phyloP scores from a whole-genome alignment of 2,113 vertebrate species.

The Aviceda subcristata region DNA sequence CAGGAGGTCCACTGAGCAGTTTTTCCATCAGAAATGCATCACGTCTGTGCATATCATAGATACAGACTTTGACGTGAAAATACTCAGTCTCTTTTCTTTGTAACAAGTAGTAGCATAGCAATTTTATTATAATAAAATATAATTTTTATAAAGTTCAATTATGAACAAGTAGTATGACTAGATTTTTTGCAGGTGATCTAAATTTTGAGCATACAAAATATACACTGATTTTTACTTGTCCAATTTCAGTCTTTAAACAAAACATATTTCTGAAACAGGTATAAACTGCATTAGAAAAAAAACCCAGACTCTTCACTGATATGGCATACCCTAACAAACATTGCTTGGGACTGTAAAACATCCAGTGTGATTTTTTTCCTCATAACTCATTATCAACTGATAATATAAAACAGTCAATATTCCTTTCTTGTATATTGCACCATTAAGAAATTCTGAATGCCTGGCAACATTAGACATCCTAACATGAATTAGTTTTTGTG shows the following conservation, averaged over 20 bases:
- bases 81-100: not conserved
- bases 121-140: too few relatives aligned
- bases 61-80: not conserved
- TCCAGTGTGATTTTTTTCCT: not conserved
- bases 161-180: not conserved
- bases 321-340: not conserved
- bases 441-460: not conserved
- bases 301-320: accelerated
- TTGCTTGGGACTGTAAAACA: not conserved
- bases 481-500: not conserved
- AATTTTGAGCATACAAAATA: not conserved
- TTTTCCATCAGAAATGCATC: not conserved
- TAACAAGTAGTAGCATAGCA: not conserved
- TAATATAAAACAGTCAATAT: not conserved
- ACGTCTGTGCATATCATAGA: not conserved
- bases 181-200: not conserved
- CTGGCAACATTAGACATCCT: not conserved
- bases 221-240: not conserved
- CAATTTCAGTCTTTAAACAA: not conserved
- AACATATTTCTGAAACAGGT: not conserved
- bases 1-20: not conserved
- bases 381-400: not conserved
- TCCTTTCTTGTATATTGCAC: not conserved
- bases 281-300: not conserved
- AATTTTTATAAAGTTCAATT: not conserved